Percentiles rank a stretch among this genome's conserved stretches.
Conservation (phyloP, 2,113 vertebrate species). For the Artemisiospiza belli region DNA sequence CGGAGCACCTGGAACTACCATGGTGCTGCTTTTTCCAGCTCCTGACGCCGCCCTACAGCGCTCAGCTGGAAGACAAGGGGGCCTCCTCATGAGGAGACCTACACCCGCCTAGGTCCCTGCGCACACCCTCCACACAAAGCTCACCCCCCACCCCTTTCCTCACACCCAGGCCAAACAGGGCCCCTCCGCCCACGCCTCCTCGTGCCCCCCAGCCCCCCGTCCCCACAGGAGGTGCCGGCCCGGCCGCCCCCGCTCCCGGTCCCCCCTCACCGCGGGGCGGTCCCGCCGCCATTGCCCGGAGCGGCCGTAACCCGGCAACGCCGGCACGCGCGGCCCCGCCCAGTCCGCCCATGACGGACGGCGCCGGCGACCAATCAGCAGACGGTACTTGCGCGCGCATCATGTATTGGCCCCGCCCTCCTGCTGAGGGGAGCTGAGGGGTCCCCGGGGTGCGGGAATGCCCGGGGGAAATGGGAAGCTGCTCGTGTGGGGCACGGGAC, state of each 20-base stretch:
- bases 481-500: fast-evolving
- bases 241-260: no score
- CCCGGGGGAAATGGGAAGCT: fast-evolving
- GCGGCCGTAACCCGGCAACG: constrained; percentile 29
- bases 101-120: fast-evolving
- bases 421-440: fast-evolving
- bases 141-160: background rate
- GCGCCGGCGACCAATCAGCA: background rate
- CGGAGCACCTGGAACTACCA: background rate
- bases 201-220: background rate
- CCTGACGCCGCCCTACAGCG: background rate
- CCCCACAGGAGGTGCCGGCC: background rate
- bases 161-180: background rate
- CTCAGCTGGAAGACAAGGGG: background rate
- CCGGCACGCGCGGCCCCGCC: background rate
- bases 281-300: background rate
- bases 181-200: background rate
- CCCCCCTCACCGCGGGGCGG: background rate
- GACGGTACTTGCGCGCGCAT: fast-evolving
- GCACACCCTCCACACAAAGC: background rate
- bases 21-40: background rate
- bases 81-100: background rate
- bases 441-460: fast-evolving
- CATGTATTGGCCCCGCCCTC: fast-evolving
- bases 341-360: background rate